phyloP scores from a whole-genome alignment of 1,140 invertebrate genomes.

The Maconellicoccus hirsutus region DNA sequence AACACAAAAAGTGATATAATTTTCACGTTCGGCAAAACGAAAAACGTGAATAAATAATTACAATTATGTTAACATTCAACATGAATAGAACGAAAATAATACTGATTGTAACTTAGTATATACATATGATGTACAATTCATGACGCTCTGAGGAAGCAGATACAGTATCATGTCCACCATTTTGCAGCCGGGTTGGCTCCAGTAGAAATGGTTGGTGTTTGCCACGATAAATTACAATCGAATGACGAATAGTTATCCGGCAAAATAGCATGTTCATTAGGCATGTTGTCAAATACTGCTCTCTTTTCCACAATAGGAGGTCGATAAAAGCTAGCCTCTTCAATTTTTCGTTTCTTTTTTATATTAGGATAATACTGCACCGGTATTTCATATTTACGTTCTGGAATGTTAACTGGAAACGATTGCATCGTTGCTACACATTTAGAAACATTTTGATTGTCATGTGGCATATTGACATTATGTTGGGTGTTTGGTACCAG shows the following conservation, averaged over 20 bases:
- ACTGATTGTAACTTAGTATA: no score
- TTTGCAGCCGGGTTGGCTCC: background rate
- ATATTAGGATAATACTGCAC: background rate
- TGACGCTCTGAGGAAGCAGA: no score
- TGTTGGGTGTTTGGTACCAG: background rate
- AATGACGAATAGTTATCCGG: background rate
- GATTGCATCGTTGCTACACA: background rate
- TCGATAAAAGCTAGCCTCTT: background rate
- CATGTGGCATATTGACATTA: background rate
- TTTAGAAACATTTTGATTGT: background rate
- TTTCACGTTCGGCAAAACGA: no score
- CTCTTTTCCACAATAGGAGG: background rate
- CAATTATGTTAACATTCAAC: no score
- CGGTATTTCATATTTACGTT: background rate
- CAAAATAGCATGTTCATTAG: background rate
- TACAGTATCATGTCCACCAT: slow-evolving; percentile 14
- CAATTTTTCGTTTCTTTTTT: background rate
- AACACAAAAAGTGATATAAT: no score
- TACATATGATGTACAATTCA: no score
- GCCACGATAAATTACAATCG: slow-evolving; percentile 11
- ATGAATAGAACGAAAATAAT: no score
- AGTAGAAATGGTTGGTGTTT: background rate
- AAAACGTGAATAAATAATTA: no score
- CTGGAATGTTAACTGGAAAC: background rate
- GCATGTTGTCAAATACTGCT: background rate